Percentiles rank a stretch among this genome's conserved stretches.
phyloP scores from a whole-genome alignment of 2,113 vertebrate species.

The Ptilorrhoa leucosticta region DNA sequence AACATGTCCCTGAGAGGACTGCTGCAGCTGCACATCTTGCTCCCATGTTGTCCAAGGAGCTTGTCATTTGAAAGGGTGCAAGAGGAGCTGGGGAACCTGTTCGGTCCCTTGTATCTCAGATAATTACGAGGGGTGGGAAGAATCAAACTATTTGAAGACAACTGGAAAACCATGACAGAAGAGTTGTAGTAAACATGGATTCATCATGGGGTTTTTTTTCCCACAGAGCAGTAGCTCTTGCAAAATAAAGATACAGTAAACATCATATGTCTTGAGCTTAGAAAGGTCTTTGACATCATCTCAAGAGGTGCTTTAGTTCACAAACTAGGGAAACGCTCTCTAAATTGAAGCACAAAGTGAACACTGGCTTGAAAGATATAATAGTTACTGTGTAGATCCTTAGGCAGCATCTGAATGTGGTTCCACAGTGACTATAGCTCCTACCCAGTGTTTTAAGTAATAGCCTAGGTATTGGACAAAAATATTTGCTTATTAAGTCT shows the following conservation, averaged over 20 bases:
- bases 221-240: neutral
- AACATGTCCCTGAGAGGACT: neutral
- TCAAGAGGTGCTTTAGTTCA: neutral
- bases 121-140: neutral
- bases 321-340: neutral
- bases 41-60: neutral
- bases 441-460: neutral
- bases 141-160: neutral
- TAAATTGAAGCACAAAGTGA: neutral
- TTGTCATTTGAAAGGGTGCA: neutral
- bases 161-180: neutral
- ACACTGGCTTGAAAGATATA: neutral
- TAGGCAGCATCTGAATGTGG: neutral
- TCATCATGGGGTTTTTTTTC: neutral
- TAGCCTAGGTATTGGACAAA: neutral
- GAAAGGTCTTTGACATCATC: neutral
- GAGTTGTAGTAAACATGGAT: neutral
- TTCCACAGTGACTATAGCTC: rapidly evolving
- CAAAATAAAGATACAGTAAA: neutral
- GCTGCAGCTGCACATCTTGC: neutral
- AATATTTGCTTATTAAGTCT: neutral
- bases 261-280: neutral
- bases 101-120: neutral
- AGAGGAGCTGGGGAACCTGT: neutral
- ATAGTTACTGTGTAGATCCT: neutral